Evolutionary conservation across 1,140 invertebrate species (phyloP).

Genomic region (Cepaea nemoralis): DNA sequence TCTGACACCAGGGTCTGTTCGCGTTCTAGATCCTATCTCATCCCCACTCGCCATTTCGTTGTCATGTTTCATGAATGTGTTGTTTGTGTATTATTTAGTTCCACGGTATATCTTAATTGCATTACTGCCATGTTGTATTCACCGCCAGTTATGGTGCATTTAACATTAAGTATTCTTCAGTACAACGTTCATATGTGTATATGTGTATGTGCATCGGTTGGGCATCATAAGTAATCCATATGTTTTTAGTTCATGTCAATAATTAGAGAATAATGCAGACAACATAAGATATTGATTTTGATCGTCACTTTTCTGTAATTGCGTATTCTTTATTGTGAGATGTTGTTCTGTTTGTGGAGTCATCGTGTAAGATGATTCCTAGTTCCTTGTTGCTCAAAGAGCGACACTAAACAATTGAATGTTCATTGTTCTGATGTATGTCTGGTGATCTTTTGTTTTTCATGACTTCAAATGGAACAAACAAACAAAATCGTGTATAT

Average conservation of each 20-base stretch:
- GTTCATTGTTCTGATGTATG: not conserved
- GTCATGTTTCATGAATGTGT: not conserved
- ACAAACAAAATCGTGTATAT: not conserved
- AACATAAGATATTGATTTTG: not conserved
- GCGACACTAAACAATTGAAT: not conserved
- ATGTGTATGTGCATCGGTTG: not conserved
- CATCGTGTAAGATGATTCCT: no score
- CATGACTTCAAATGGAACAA: not conserved
- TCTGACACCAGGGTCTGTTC: not conserved
- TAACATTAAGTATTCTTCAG: not conserved
- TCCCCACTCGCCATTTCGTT: not conserved
- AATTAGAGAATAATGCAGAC: not conserved
- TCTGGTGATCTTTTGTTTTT: not conserved
- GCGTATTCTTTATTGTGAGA: not conserved
- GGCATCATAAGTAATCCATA: not conserved
- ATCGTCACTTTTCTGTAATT: not conserved
- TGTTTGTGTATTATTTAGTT: not conserved
- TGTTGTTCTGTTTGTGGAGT: not conserved
- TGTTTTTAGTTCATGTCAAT: not conserved
- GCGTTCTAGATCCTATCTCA: not conserved
- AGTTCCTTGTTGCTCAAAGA: no score
- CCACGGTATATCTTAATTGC: not conserved
- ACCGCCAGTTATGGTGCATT: not conserved
- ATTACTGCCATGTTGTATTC: slow-evolving; percentile 1
- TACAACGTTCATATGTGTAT: not conserved